Evolutionary conservation across 2,113 vertebrate species (phyloP).

Genomic region (Oreochromis tanganicae): DNA sequence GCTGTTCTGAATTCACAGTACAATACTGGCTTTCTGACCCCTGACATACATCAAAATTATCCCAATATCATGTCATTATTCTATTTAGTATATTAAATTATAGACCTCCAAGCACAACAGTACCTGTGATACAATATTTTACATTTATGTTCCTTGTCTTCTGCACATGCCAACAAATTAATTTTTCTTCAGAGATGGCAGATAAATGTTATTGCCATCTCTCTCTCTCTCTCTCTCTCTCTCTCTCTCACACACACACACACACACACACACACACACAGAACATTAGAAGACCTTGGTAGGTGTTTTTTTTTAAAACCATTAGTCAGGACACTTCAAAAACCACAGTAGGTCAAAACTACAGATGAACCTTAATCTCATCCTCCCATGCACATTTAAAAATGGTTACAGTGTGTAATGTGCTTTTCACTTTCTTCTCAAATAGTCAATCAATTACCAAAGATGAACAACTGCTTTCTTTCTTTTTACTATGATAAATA

Average conservation of each 20-base stretch:
- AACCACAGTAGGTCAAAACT: conserved; percentile 7
- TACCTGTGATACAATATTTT: not conserved
- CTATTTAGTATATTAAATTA: not conserved
- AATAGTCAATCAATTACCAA: not conserved
- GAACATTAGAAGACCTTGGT: not conserved
- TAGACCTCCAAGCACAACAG: not conserved
- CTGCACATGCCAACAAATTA: not conserved
- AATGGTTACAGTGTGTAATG: not conserved
- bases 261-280: not conserved
- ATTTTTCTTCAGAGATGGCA: not conserved
- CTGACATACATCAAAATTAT: conserved; percentile 21
- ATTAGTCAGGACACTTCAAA: conserved; percentile 27
- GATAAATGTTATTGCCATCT: not conserved
- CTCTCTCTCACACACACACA: rapidly evolving
- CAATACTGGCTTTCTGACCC: conserved; percentile 10
- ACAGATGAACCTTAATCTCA: not conserved
- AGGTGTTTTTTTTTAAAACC: not conserved
- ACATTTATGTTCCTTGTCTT: not conserved
- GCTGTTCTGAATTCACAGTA: conserved; percentile 11
- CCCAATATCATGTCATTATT: not conserved
- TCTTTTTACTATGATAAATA: not conserved
- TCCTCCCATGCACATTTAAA: not conserved
- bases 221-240: not conserved
- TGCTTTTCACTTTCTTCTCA: not conserved
- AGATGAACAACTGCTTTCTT: not conserved